Evolutionary conservation across 1,140 invertebrate genomes (phyloP).

Genomic region (Saxidomus purpurata): DNA sequence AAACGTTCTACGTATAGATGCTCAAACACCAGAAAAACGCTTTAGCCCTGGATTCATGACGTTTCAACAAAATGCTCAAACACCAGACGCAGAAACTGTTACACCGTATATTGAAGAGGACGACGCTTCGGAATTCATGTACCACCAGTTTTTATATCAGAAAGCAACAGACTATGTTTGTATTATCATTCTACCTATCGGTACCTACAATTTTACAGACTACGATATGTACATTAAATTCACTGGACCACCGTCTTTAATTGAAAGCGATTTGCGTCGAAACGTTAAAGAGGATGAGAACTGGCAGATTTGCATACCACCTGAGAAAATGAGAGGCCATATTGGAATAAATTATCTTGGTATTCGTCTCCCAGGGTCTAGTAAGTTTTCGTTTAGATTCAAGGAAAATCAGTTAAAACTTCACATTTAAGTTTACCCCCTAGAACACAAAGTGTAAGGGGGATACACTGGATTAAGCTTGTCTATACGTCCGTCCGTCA

Average conservation of each 20-base stretch:
- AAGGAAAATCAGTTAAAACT: no score
- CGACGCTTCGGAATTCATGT: constrained; percentile 42
- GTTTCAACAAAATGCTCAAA: constrained; percentile 30
- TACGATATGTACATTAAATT: constrained; percentile 42
- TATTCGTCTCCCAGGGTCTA: not conserved
- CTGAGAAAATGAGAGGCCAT: constrained; percentile 24
- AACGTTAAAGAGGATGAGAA: not conserved
- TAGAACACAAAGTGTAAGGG: no score
- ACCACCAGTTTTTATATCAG: constrained; percentile 47
- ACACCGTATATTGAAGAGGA: constrained; percentile 6
- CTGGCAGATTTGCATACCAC: constrained; percentile 33
- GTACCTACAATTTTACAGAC: not conserved
- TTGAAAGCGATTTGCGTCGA: constrained; percentile 17
- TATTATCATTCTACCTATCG: constrained; percentile 27
- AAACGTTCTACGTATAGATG: constrained; percentile 4
- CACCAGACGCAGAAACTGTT: not conserved
- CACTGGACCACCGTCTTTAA: not conserved
- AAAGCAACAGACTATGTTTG: constrained; percentile 43
- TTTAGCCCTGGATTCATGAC: not conserved
- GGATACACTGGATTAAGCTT: no score
- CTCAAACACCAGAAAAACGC: not conserved
- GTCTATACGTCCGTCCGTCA: no score
- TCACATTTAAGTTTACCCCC: no score
- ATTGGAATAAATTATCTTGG: constrained; percentile 22
- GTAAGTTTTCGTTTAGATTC: not conserved